These are phyloP conservation scores for Calameuta filiformis DNA, from an alignment of 2,888 invertebrate species.

Conservation along the genomic window DNA sequence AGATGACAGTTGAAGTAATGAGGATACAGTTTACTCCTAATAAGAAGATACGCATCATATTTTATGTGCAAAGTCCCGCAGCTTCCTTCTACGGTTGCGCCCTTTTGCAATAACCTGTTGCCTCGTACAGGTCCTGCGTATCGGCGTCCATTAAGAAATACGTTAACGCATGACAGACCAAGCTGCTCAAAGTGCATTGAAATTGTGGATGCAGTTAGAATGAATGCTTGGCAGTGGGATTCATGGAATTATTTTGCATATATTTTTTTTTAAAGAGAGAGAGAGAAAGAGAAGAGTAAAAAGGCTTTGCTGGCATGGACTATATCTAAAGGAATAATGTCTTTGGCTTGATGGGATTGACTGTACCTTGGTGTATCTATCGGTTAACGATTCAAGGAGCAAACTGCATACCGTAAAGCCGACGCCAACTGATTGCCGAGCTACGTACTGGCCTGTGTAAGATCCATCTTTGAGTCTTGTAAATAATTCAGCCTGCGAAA, in stretches of 20 bases:
- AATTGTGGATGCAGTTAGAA: background rate
- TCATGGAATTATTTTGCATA: background rate
- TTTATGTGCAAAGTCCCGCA: conserved; percentile 50
- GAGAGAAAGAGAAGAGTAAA: background rate
- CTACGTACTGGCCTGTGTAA: background rate
- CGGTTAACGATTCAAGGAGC: conserved; percentile 5
- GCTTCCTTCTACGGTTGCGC: conserved; percentile 15
- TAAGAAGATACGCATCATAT: conserved; percentile 61
- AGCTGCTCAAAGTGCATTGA: background rate
- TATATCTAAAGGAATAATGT: background rate
- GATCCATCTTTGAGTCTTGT: background rate
- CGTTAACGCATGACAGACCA: background rate
- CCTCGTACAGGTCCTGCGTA: conserved; percentile 15
- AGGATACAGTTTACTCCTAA: conserved; percentile 62
- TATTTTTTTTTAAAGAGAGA: background rate
- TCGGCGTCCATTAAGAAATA: background rate
- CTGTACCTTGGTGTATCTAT: background rate
- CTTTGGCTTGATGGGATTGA: background rate
- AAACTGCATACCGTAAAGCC: conserved; percentile 6
- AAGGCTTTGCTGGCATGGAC: background rate
- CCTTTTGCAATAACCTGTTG: conserved; percentile 34
- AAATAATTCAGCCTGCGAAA: background rate
- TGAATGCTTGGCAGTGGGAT: background rate
- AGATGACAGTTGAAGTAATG: conserved; percentile 42
- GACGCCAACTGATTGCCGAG: conserved; percentile 5